Conservation (phyloP, 2,888 invertebrate genomes). For the Thalpophila matura region DNA sequence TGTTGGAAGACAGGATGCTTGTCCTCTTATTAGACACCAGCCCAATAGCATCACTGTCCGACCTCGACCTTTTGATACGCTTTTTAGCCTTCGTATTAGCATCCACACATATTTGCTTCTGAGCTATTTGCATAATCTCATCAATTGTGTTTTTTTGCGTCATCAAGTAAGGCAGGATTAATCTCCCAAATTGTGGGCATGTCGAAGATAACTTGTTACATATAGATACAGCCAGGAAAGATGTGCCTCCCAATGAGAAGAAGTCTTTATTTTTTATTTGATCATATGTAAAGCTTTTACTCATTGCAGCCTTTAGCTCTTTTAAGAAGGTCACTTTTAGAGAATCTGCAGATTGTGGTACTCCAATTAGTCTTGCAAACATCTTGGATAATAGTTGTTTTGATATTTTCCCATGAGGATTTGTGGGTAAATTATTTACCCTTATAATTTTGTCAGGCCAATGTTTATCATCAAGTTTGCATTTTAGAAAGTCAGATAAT, state of each 20-base stretch:
- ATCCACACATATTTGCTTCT: constrained; percentile 71
- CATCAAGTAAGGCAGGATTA: constrained; percentile 90
- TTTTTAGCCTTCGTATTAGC: constrained; percentile 69
- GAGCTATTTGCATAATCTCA: constrained; percentile 74
- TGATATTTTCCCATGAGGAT: constrained; percentile 93
- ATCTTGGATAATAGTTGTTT: constrained; percentile 82
- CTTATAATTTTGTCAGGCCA: constrained; percentile 93
- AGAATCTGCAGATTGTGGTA: constrained; percentile 67
- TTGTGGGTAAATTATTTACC: constrained; percentile 91
- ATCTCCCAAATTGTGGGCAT: constrained; percentile 81
- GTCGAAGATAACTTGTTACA: constrained; percentile 89
- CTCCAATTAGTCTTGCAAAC: constrained; percentile 71
- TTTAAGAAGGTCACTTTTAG: constrained; percentile 72
- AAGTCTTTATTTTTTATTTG: constrained; percentile 87
- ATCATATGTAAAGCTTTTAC: constrained; percentile 73
- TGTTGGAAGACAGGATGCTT: constrained; percentile 30
- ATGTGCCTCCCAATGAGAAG: constrained; percentile 93
- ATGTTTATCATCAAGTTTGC: constrained; percentile 86
- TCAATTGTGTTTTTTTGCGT: constrained; percentile 82
- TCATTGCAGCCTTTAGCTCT: constrained; percentile 73
- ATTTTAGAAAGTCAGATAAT: constrained; percentile 81
- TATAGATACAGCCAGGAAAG: constrained; percentile 92
- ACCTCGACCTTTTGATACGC: constrained; percentile 67
- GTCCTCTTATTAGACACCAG: constrained; percentile 57
- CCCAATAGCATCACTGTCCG: constrained; percentile 47